Base-by-base conservation (phyloP, 37 sponge, comb jelly and placozoan species). In the Haliclona indistincta region DNA sequence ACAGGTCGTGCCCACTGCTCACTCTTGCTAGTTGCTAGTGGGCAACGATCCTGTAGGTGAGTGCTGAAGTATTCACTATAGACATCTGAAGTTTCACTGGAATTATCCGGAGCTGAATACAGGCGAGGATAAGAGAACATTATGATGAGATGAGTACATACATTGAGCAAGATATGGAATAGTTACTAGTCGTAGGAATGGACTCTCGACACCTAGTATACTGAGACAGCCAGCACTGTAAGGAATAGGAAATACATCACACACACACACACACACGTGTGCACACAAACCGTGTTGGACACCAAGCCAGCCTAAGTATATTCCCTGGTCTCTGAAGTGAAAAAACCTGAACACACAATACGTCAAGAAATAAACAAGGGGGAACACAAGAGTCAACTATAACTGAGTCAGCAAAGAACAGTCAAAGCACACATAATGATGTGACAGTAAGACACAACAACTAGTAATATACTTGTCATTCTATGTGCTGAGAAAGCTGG, bases 121-220 rank as follows among this genome's bases (percentile, higher is more conserved):
- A 15, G 51, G 15, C 13, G 51, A 47, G 51, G 51, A 47, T 17
- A 47, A 47, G 15, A 47, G 51, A 15, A 34, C 34, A 41, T 64
- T 2, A 33, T 32, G n/a, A 39, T 20, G 80, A 1, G 61, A 25
- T 51, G 32, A 28, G 22, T 19, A 25, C 79, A 73, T 63, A 85
- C 86, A 65, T 34, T 71, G 40, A 19, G 71, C 49, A 17, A 44
- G 44, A 43, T 40, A 76, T 15, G 91, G 91, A 20, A 90, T 64
- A 40, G 84, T 73, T 15, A 84, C 70, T 35, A 90, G 66, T 30
- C 65, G 69, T 10, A 90, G 82, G 65, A 64, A 85, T 1, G 91
- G 91, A 23, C 78, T 13, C 60, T 81, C 86, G 5, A 64, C 43
- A 15, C 64, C 25, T 4, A 90, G 28, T 0, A 81, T 42, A 81